Conservation (phyloP, 1,140 invertebrate species). For the Centruroides sculpturatus region DNA sequence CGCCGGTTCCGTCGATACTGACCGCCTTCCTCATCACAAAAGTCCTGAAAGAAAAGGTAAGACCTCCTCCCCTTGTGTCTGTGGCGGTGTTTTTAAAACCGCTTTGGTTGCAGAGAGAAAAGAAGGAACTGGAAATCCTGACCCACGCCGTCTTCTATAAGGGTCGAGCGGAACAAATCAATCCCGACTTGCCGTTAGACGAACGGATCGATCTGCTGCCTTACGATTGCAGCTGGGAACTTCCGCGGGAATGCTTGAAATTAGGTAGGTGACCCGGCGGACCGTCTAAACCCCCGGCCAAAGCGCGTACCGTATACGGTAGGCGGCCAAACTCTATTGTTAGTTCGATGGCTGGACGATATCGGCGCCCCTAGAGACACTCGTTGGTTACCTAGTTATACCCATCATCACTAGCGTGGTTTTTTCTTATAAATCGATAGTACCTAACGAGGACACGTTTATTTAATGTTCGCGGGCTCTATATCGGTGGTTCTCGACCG, state of each 20-base stretch:
- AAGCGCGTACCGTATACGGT: too few relatives aligned
- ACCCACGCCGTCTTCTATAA: constrained; percentile 14
- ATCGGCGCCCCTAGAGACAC: too few relatives aligned
- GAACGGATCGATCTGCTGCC: constrained; percentile 40
- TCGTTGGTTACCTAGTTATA: too few relatives aligned
- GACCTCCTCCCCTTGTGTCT: not conserved
- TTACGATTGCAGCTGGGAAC: constrained; percentile 63
- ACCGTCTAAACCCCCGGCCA: too few relatives aligned
- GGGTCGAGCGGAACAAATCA: constrained; percentile 16
- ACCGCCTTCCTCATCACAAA: constrained; percentile 8
- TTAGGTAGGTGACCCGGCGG: not conserved
- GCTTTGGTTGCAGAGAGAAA: not conserved
- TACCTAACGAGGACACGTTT: too few relatives aligned
- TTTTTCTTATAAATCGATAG: too few relatives aligned
- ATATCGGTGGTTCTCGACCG: too few relatives aligned
- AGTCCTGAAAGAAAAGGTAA: constrained; percentile 12
- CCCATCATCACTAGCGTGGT: too few relatives aligned
- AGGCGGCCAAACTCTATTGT: too few relatives aligned
- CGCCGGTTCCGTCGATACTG: constrained; percentile 8
- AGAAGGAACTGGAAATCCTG: constrained; percentile 17
- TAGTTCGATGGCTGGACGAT: too few relatives aligned
- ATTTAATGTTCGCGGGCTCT: too few relatives aligned
- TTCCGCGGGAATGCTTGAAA: constrained; percentile 18
- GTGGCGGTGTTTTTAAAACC: too few relatives aligned
- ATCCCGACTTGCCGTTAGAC: constrained; percentile 19